Base-by-base conservation (phyloP, 2,797 vertebrate genomes). In the Fratercula arctica region DNA sequence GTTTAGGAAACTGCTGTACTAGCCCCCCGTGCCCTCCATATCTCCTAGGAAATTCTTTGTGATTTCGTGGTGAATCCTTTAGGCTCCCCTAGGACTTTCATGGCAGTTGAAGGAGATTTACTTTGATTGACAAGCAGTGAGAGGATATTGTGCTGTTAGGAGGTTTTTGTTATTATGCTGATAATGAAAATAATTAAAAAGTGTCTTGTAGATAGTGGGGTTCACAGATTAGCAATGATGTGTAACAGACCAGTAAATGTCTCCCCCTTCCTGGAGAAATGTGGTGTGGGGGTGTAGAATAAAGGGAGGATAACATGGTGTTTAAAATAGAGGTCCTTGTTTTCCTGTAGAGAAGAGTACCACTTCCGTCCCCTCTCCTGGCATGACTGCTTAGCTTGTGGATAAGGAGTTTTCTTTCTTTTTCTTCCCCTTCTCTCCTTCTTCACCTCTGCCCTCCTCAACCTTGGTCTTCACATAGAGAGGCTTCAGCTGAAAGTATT, bases 51-150 rank as follows among this genome's bases (percentile, higher is more conserved):
- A 87, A 48, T 93, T 81, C 70, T 95, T 82, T 66, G 61, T 88
- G 69, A 57, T 90, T 95, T 96, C 78, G 60, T 85, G n/a, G 61
- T 86, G 91, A 94, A 91, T 74, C 79, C 79, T 90, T 28, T 56
- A 57, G 39, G 11, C 5, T 63, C 33, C 51, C 43, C 10, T 13
- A 85, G 78, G 76, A 78, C 54, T 83, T 56, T 48, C 16, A 9
- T 70, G 43, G 68, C 79, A 75, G 29, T 21, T 86, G 24, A 60
- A 81, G 53, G 67, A 64, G 33, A 74, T 79, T 74, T 67, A 37
- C 79, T 83, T 41, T 66, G 51, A 79, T 33, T 81, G 60, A 84
- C n/a, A 90, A 51, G 10, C 41, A 87, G 25, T n/a, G 33, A 69
- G 67, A 69, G 26, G 46, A 35, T 84, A 46, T 9, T 8, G 31